A percentile compares a stretch with the other conserved stretches of the same genome.
Conservation (phyloP, 2,888 invertebrate species). For the Keiferia lycopersicella region DNA sequence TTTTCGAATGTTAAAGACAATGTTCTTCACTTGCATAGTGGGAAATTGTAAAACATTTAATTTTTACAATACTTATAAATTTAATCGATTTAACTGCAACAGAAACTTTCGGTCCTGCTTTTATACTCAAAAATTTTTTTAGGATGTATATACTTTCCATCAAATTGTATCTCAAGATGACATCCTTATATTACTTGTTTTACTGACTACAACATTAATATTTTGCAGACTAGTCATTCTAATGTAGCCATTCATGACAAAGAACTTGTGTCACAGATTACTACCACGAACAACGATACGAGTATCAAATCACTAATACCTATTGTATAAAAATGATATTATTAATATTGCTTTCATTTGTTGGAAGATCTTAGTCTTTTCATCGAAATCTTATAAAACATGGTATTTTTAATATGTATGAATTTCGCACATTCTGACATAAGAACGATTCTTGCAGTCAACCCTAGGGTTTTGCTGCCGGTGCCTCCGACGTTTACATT, state of each 20-base stretch:
- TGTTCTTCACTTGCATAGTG: no score
- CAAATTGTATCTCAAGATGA: no score
- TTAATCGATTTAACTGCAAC: no score
- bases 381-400: neutral
- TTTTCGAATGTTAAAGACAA: no score
- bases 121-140: no score
- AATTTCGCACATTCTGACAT: slow-evolving; percentile 37
- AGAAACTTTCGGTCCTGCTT: no score
- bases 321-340: slow-evolving; percentile 59
- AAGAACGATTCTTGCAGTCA: slow-evolving; percentile 43
- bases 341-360: slow-evolving; percentile 67
- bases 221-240: neutral
- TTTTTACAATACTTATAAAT: no score
- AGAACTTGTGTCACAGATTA: neutral
- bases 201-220: neutral
- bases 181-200: neutral
- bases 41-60: no score
- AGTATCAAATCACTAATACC: slow-evolving; percentile 27
- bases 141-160: no score
- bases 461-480: slow-evolving; percentile 57
- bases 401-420: neutral
- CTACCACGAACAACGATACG: slow-evolving; percentile 6
- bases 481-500: slow-evolving; percentile 54
- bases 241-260: no score
- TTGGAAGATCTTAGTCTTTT: slow-evolving; percentile 54